A percentile compares a stretch with the other conserved stretches of the same genome.
phyloP scores from a whole-genome alignment of 2,113 vertebrate genomes.

The Oreocharis arfaki region DNA sequence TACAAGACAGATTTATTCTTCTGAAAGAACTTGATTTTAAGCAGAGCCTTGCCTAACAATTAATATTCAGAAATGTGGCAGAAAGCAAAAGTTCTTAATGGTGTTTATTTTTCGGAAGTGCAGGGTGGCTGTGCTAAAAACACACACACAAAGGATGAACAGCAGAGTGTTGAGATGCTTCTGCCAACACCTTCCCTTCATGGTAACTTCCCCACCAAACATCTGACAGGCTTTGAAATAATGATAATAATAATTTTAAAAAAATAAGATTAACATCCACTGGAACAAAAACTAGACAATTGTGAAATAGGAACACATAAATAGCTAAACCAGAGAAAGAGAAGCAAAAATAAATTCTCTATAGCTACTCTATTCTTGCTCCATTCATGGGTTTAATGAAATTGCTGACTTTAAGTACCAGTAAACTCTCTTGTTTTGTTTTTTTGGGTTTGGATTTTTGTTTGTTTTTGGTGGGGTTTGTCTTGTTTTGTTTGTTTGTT shows the following conservation, averaged over 20 bases:
- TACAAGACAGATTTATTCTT: not conserved
- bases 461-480: no score
- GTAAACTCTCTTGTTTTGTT: not conserved
- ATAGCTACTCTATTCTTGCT: not conserved
- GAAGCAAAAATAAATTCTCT: not conserved
- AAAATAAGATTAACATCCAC: not conserved
- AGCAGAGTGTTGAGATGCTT: not conserved
- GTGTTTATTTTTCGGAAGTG: not conserved
- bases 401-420: not conserved
- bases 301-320: not conserved
- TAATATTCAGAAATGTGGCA: not conserved
- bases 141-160: not conserved
- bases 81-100: not conserved
- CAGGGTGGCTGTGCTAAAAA: not conserved
- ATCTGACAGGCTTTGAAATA: not conserved
- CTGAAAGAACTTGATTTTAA: not conserved
- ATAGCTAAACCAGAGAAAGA: not conserved
- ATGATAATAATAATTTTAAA: not conserved
- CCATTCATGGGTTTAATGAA: not conserved
- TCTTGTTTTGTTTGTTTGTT: accelerated
- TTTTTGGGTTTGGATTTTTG: accelerated
- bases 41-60: not conserved
- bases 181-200: not conserved
- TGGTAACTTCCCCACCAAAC: not conserved
- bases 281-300: not conserved